phyloP scores from a whole-genome alignment of 92 coral and sea anemone genomes.

The Phenganax stokvisi region DNA sequence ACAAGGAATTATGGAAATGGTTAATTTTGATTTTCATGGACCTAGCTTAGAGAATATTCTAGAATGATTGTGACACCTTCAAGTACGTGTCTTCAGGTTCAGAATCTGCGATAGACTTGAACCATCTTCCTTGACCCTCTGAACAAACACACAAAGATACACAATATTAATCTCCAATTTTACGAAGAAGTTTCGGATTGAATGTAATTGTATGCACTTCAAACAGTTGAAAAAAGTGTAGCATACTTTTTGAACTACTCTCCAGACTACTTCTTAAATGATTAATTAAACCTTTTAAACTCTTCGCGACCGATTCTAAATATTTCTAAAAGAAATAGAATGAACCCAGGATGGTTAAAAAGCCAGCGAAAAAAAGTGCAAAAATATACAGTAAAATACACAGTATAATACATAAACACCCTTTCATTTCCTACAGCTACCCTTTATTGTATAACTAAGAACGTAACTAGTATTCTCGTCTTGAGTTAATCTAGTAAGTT shows the following conservation, averaged over 20 bases:
- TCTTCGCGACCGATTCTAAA: slow-evolving; percentile 60
- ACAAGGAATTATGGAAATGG: neutral
- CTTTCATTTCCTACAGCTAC: neutral
- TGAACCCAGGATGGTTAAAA: neutral
- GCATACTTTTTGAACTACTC: slow-evolving; percentile 64
- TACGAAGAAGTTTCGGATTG: neutral
- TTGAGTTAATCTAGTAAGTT: neutral
- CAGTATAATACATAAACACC: too few relatives aligned
- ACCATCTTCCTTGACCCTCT: slow-evolving; percentile 92
- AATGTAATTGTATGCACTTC: neutral
- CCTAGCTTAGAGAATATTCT: too few relatives aligned
- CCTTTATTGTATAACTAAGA: neutral
- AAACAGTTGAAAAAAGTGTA: neutral
- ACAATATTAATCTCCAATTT: neutral
- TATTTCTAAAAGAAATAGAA: slow-evolving; percentile 61
- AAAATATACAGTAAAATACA: too few relatives aligned
- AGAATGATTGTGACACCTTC: slow-evolving; percentile 53
- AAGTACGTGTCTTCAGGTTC: slow-evolving; percentile 94
- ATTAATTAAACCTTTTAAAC: slow-evolving; percentile 74
- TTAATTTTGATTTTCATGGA: too few relatives aligned
- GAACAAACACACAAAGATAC: neutral
- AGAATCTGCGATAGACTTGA: slow-evolving; percentile 75
- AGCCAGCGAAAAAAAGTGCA: too few relatives aligned
- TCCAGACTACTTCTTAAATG: slow-evolving; percentile 65
- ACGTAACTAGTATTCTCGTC: neutral